These are phyloP conservation scores for Umimayanthus chanpuru DNA, from an alignment of 92 coral and sea anemone genomes.

Conservation along the genomic window DNA sequence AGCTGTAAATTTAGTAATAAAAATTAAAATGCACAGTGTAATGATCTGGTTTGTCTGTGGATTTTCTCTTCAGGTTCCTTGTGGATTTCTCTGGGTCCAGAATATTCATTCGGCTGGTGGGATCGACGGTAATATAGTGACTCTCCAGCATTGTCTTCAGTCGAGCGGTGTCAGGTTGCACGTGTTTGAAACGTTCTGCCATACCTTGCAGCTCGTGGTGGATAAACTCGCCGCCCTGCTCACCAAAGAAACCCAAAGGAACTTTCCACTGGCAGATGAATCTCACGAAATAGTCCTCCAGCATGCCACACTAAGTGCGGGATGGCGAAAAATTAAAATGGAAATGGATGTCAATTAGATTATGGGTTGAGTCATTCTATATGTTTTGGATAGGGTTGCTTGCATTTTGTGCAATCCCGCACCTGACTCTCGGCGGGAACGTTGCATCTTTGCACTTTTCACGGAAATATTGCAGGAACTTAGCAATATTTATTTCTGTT, in stretches of 20 bases:
- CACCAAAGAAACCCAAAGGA: conserved; percentile 31
- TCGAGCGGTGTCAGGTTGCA: conserved; percentile 10
- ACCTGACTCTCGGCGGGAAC: conserved; percentile 22
- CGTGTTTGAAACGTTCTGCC: neutral
- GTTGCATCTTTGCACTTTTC: conserved; percentile 2
- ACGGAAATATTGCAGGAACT: conserved; percentile 9
- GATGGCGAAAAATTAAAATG: no score
- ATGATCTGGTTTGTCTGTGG: neutral
- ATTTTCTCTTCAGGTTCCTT: conserved; percentile 13
- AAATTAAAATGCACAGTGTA: neutral
- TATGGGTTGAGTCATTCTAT: no score
- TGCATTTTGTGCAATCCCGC: no score
- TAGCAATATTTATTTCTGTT: conserved; percentile 10
- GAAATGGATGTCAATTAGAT: no score
- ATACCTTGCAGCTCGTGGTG: conserved; percentile 16
- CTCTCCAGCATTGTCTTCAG: conserved; percentile 6
- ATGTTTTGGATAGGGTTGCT: no score
- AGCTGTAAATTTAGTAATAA: no score
- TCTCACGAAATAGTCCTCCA: conserved; percentile 18
- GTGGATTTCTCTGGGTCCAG: conserved; percentile 7
- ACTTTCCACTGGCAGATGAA: neutral
- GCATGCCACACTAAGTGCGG: no score
- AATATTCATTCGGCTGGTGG: neutral
- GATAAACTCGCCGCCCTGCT: conserved; percentile 14
- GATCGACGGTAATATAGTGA: neutral